Evolutionary conservation across 2,797 vertebrate genomes (phyloP).

Genomic region (Platyrinchus mystaceus): DNA sequence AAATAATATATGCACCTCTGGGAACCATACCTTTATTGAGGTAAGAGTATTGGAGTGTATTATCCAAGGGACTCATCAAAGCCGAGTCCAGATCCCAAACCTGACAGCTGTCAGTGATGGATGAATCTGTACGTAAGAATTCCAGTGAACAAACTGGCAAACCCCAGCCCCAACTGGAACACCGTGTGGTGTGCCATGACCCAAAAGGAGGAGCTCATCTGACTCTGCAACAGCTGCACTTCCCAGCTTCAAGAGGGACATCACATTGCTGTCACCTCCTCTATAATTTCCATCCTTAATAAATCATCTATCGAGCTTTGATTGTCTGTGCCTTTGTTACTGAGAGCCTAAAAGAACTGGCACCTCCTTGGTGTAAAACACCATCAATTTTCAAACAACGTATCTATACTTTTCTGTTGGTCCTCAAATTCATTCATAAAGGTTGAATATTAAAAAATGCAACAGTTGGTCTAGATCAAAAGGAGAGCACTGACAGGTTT

Average conservation of each 20-base stretch:
- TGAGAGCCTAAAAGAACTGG: background rate
- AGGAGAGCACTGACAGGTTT: background rate
- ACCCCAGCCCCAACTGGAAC: accelerated
- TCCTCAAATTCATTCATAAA: background rate
- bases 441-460: background rate
- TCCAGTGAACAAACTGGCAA: background rate
- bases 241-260: background rate
- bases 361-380: background rate
- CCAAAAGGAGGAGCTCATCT: background rate
- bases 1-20: background rate
- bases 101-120: background rate
- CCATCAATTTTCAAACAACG: background rate
- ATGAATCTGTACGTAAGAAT: background rate
- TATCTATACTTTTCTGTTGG: background rate
- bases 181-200: accelerated
- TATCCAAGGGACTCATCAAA: background rate
- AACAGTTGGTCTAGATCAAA: background rate
- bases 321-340: background rate
- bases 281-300: background rate
- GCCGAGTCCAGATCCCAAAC: background rate
- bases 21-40: background rate
- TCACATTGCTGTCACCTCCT: background rate
- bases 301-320: background rate
- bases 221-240: background rate
- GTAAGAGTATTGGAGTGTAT: background rate